Evolutionary conservation across 2,113 vertebrate species (phyloP), one percentile per base, ranked within the genome.

Genomic region (Salvelinus fontinalis): DNA sequence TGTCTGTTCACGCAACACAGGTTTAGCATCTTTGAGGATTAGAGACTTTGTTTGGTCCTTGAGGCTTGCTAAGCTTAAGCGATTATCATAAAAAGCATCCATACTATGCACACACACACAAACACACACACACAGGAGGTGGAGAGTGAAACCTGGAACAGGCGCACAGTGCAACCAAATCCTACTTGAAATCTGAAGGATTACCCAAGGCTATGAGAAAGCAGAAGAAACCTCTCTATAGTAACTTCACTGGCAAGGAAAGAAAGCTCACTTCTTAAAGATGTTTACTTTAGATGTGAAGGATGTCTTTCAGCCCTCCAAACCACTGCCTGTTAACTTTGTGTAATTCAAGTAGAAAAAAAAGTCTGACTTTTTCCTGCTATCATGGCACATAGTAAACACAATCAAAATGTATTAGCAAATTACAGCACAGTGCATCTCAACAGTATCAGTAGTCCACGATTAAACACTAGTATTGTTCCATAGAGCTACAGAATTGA

Each of bases 1-100:
- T 72, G 76, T 88, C 70, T 79, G 73, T 49, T 62, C 59, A 62
- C 18, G 59, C 59, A 22, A 13, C n/a, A 57, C 54, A 57, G 54
- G 7, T n/a, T 62, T 22, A 22, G n/a, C n/a, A 16, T 16, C 51
- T 54, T 54, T 5, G 16, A 62, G 59, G 59, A 24, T 22, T 14
- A 62, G 2, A 62, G 13, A 62, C 18, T 22, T 62, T 62, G 59
- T 62, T 62, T 16, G 59, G 59, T 22, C n/a, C 59, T 62, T 22
- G 16, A 22, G 59, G 59, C n/a, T 22, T 62, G n/a, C 16, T 62
- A 16, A n/a, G n/a, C 20, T 57, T 57, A 57, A 57, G 54, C 18
- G 3, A 57, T 57, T 57, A 57, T 57, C 14, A 20, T 57, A 20
- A 57, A 57, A 57, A 57, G 14, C 20, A 14, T 57, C 54, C 20